Percentiles rank a stretch among this genome's conserved stretches.
Evolutionary conservation across 30 jellyfish, hydroid and myxozoan species (phyloP).

Genomic region (Cassiopea andromeda): DNA sequence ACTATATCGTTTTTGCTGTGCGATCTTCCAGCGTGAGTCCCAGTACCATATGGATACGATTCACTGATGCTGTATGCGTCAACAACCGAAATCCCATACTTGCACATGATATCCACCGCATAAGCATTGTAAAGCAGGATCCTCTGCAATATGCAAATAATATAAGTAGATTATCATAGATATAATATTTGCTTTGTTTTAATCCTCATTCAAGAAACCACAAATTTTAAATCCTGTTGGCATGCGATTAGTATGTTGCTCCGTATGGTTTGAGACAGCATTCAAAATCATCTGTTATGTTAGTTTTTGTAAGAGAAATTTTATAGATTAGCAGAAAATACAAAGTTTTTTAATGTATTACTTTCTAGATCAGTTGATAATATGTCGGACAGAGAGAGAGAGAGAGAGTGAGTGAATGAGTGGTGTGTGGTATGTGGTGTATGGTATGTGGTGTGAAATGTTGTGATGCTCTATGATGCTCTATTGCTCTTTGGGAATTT

Average conservation of each 20-base stretch:
- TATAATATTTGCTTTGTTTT: background rate
- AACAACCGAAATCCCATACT: constrained; percentile 46
- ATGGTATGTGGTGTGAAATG: too few relatives aligned
- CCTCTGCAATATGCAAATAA: constrained; percentile 45
- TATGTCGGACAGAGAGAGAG: too few relatives aligned
- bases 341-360: too few relatives aligned
- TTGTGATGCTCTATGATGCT: too few relatives aligned
- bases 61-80: constrained; percentile 76
- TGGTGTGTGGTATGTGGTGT: too few relatives aligned
- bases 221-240: background rate
- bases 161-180: background rate
- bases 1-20: constrained; percentile 74
- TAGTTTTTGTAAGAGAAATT: too few relatives aligned
- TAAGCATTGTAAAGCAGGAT: constrained; percentile 82
- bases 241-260: background rate
- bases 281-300: too few relatives aligned
- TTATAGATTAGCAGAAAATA: too few relatives aligned
- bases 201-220: background rate
- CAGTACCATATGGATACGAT: constrained; percentile 80
- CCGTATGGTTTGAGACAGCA: background rate
- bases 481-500: too few relatives aligned
- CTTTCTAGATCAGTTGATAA: too few relatives aligned
- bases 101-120: constrained; percentile 71
- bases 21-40: constrained; percentile 73
- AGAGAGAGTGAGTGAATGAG: too few relatives aligned